A percentile compares a stretch with the other conserved stretches of the same genome.
Evolutionary conservation across 2,113 vertebrate genomes (phyloP).

Genomic region (Otolemur garnettii): DNA sequence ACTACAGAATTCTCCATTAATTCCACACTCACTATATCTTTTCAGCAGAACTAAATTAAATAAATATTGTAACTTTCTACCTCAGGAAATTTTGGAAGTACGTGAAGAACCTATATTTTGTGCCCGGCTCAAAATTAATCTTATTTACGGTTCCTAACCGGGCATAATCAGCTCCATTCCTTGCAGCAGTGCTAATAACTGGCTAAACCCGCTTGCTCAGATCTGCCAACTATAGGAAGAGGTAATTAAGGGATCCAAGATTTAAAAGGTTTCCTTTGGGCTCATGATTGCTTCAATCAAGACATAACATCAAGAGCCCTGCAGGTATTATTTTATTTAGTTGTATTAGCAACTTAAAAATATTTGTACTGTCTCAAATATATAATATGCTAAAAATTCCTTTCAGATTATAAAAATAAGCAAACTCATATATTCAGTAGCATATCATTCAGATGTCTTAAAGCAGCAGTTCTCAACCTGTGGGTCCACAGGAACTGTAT

Average conservation of each 20-base stretch:
- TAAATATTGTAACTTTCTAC: not conserved
- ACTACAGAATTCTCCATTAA: not conserved
- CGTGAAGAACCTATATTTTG: not conserved
- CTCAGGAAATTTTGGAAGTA: conserved; percentile 19
- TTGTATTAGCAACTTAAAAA: not conserved
- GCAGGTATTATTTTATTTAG: not conserved
- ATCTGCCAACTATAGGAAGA: conserved; percentile 19
- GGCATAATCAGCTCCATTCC: not conserved
- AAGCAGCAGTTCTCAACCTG: not conserved
- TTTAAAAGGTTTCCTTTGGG: not conserved
- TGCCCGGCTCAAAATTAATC: conserved; percentile 36
- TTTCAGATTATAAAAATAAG: not conserved
- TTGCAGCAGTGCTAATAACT: conserved; percentile 6
- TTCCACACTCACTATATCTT: conserved; percentile 4
- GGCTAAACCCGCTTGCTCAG: not conserved
- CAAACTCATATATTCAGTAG: not conserved
- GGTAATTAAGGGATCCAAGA: not conserved
- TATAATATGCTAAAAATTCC: not conserved
- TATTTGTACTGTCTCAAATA: not conserved
- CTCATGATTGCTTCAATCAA: not conserved
- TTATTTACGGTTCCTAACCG: not conserved
- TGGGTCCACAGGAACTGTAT: too few species aligned
- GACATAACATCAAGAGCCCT: not conserved
- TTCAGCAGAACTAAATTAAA: conserved; percentile 1
- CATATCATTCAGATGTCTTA: not conserved